Conservation (phyloP, 2,797 vertebrate genomes). For the Pangasius sanitwongsei region DNA sequence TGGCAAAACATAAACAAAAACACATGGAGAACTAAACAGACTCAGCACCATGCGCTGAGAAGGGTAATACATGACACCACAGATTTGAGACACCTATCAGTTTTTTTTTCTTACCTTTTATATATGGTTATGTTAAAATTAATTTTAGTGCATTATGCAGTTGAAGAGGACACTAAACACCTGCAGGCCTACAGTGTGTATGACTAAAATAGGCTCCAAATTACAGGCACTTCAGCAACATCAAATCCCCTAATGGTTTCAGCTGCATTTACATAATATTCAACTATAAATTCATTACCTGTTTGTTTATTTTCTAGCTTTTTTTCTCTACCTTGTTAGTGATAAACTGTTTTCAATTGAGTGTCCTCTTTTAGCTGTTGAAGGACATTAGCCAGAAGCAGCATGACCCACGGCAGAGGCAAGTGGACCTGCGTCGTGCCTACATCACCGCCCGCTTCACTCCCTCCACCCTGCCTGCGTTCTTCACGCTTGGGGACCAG, state of each 20-base stretch:
- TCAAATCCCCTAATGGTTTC: neutral
- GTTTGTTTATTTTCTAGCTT: neutral
- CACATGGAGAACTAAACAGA: neutral
- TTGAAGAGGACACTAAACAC: slow-evolving; percentile 5
- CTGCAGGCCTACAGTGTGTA: neutral
- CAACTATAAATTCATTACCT: neutral
- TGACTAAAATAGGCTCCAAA: neutral
- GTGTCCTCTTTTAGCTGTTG: slow-evolving; percentile 76
- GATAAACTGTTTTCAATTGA: neutral
- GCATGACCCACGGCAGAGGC: slow-evolving; percentile 86
- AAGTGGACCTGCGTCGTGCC: slow-evolving; percentile 87
- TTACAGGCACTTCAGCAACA: neutral
- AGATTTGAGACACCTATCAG: neutral
- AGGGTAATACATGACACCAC: neutral
- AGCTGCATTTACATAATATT: neutral
- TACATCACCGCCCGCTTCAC: slow-evolving; percentile 94
- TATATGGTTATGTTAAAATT: neutral
- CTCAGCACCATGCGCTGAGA: neutral
- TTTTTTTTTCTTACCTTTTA: neutral
- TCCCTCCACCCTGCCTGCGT: slow-evolving; percentile 81
- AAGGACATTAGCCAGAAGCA: slow-evolving; percentile 87
- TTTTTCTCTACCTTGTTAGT: neutral
- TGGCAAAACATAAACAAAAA: neutral
- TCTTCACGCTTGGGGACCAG: slow-evolving; percentile 93
- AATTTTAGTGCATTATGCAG: neutral